Conservation (phyloP, 2,888 invertebrate genomes). For the Drosophila nr. perissopoda region DNA sequence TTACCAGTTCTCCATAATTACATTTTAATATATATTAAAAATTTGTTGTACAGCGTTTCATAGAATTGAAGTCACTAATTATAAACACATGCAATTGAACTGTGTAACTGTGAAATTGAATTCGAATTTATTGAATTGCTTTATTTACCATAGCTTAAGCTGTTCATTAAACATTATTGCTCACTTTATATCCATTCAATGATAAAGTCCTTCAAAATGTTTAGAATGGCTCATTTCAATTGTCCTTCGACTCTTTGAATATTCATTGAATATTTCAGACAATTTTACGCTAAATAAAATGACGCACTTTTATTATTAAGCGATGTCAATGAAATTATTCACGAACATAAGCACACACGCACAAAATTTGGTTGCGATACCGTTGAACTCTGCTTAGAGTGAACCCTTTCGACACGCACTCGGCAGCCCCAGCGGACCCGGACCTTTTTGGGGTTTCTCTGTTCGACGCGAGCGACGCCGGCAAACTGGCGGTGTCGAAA, state of each 20-base stretch:
- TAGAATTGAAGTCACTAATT: not conserved
- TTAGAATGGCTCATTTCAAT: conserved; percentile 19
- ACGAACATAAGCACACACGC: conserved; percentile 15
- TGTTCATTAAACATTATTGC: conserved; percentile 4
- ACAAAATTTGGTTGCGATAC: not conserved
- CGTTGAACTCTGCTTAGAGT: conserved; percentile 10
- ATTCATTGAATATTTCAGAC: conserved; percentile 3
- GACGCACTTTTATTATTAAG: conserved; percentile 37
- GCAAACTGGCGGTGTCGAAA: conserved; percentile 67
- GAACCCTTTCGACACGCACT: conserved; percentile 44
- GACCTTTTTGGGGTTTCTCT: conserved; percentile 50
- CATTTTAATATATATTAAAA: not conserved
- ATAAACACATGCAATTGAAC: not conserved
- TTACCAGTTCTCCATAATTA: not conserved
- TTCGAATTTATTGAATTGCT: not conserved
- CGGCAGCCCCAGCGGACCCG: conserved; percentile 22
- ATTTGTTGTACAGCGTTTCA: not conserved
- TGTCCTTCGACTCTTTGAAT: conserved; percentile 13
- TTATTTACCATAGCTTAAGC: conserved; percentile 22
- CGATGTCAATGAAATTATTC: not conserved
- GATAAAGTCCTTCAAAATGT: conserved; percentile 14
- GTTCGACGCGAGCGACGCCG: conserved; percentile 67
- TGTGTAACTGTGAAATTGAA: not conserved
- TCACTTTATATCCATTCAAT: not conserved
- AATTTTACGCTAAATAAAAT: conserved; percentile 21